A percentile compares a stretch with the other conserved stretches of the same genome.
Conservation (phyloP, 2,113 vertebrate species). For the Callopanchax toddi region DNA sequence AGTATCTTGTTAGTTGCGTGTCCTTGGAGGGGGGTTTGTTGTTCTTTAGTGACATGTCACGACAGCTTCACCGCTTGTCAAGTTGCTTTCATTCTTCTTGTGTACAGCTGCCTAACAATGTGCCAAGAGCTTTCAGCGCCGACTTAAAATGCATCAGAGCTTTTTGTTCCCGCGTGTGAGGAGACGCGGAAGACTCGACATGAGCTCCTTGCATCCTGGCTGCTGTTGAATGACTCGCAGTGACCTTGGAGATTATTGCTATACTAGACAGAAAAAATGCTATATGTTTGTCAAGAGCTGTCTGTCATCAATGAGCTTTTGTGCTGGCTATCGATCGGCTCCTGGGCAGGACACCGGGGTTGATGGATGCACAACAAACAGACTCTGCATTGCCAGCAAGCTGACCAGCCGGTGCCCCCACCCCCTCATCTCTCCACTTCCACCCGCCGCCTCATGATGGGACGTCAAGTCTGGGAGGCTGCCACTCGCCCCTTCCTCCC, state of each 20-base stretch:
- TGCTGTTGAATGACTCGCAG: conserved; percentile 42
- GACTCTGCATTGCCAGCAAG: conserved; percentile 74
- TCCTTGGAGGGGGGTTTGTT: conserved; percentile 46
- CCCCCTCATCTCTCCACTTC: not conserved
- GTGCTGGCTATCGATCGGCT: conserved; percentile 78
- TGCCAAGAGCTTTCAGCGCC: conserved; percentile 61
- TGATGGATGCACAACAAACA: conserved; percentile 81
- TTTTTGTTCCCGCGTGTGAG: conserved; percentile 30
- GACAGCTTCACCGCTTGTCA: conserved; percentile 55
- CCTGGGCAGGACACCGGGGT: conserved; percentile 64
- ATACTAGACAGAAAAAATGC: conserved; percentile 78
- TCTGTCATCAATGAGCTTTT: conserved; percentile 80
- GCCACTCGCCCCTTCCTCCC: conserved; percentile 16
- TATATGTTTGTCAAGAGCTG: conserved; percentile 80
- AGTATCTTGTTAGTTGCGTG: conserved; percentile 36
- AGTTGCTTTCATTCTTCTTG: conserved; percentile 47
- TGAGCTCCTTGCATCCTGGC: conserved; percentile 24
- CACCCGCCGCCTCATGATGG: conserved; percentile 47
- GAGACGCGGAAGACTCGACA: conserved; percentile 29
- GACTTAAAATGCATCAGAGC: conserved; percentile 61
- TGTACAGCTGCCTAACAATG: conserved; percentile 63
- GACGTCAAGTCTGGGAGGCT: conserved; percentile 60
- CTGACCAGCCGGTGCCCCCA: conserved; percentile 31
- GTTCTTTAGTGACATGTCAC: conserved; percentile 56
- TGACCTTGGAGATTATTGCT: conserved; percentile 82